Evolutionary conservation across 2,113 vertebrate genomes (phyloP), one percentile per base, ranked within the genome.

Genomic region (Gopherus evgoodei): DNA sequence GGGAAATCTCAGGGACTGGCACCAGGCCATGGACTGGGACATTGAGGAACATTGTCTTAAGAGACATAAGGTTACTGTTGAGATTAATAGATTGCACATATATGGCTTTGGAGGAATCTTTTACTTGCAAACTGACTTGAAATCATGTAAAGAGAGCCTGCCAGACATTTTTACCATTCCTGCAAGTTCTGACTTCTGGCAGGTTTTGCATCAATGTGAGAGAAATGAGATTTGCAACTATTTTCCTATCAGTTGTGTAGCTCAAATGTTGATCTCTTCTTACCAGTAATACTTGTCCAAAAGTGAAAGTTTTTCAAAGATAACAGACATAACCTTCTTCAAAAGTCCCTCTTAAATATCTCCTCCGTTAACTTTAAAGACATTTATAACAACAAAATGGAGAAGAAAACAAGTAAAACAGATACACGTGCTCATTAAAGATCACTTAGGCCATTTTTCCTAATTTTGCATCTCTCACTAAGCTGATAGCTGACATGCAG

Each of bases 371-470:
- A 90, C 79, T 50, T 47, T 54, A 78, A 38, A 78, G 86, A 83
- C 1, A 72, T n/a, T n/a, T 22, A 21, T 19, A 72, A 72, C 2
- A 96, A 85, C 52, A 50, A 78, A 47, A 75, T 22, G 56, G 75
- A 93, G 83, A 84, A 29, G 50, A 88, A 84, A 95, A 90, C 53
- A 88, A 94, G 88, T 83, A 90, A 56, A 5, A n/a, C 62, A 91
- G 21, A 57, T 24, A 22, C 53, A 54, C 53, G 27, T 57, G 8
- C 56, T 57, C 2, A 27, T 57, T 57, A 11, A 57, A 57, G 56
- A 57, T 57, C 56, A 27, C 5, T 57, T 57, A 57, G 8, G 56
- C 56, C 56, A 57, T 11, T 27, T 57, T 57, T 27, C 56, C 56
- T 57, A 57, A 25, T 25, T 57, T 25, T 25, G 56, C 56, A 92